Conservation (phyloP, 1,140 invertebrate genomes). For the Saccostrea glomerata region DNA sequence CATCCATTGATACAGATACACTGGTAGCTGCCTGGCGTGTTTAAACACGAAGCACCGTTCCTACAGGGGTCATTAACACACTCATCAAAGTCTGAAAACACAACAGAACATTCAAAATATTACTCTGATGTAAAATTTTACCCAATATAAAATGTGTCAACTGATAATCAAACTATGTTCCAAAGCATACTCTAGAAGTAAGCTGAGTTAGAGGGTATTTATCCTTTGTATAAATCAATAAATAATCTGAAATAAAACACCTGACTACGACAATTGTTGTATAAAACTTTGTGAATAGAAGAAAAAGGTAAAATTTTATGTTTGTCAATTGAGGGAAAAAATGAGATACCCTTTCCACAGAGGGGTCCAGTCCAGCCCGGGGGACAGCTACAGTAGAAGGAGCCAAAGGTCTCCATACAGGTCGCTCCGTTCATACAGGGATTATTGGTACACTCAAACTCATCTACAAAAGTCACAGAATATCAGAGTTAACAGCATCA, state of each 20-base stretch:
- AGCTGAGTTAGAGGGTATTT: too few relatives aligned
- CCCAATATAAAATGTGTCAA: too few relatives aligned
- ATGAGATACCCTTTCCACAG: conserved; percentile 57
- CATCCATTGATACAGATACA: conserved; percentile 54
- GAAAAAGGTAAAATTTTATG: neutral
- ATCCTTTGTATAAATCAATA: too few relatives aligned
- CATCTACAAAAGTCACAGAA: conserved; percentile 54
- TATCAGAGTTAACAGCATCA: too few relatives aligned
- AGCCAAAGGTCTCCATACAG: conserved; percentile 69
- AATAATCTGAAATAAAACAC: too few relatives aligned
- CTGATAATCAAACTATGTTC: too few relatives aligned
- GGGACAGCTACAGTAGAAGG: conserved; percentile 67
- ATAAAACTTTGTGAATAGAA: neutral
- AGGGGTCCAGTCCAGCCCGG: conserved; percentile 60
- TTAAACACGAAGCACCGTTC: conserved; percentile 53
- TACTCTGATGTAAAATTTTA: too few relatives aligned
- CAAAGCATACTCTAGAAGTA: too few relatives aligned
- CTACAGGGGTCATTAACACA: conserved; percentile 50
- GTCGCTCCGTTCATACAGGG: conserved; percentile 71
- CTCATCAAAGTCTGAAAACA: conserved; percentile 46
- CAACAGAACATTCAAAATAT: neutral
- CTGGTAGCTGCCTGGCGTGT: conserved; percentile 21
- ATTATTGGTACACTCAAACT: conserved; percentile 68
- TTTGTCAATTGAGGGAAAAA: neutral
- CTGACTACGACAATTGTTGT: neutral